A percentile compares a stretch with the other conserved stretches of the same genome.
phyloP scores from a whole-genome alignment of 1,140 invertebrate species.

The Cataglyphis hispanica region DNA sequence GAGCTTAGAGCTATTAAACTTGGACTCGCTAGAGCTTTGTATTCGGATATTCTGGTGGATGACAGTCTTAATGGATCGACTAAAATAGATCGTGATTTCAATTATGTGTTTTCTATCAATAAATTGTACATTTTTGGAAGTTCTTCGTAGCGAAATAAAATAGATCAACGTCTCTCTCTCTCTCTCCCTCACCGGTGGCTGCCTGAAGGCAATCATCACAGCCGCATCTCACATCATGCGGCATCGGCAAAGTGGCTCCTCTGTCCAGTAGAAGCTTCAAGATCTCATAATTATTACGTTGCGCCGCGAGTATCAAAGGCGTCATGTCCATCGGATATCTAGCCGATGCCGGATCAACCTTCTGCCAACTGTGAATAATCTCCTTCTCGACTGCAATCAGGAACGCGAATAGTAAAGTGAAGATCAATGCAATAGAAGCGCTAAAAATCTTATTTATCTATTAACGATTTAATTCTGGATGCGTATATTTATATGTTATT shows the following conservation, averaged over 20 bases:
- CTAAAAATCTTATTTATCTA: not conserved
- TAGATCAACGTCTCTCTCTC: conserved; percentile 82
- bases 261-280: conserved; percentile 96
- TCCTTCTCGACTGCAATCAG: conserved; percentile 59
- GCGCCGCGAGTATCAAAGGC: conserved; percentile 96
- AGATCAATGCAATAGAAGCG: not conserved
- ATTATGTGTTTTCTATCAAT: not conserved
- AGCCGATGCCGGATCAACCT: conserved; percentile 92
- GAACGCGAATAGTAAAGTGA: not conserved
- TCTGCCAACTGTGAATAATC: conserved; percentile 92
- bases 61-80: conserved; percentile 94
- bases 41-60: conserved; percentile 96
- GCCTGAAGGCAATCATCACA: conserved; percentile 92
- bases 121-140: not conserved
- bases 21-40: conserved; percentile 95
- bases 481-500: not conserved
- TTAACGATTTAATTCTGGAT: not conserved
- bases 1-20: conserved; percentile 95
- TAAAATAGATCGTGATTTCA: conserved; percentile 34
- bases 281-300: conserved; percentile 98
- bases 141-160: not conserved
- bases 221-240: conserved; percentile 94
- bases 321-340: conserved; percentile 97
- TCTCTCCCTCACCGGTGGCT: conserved; percentile 88
- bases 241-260: conserved; percentile 94